phyloP scores from a whole-genome alignment of 2,113 vertebrate genomes.

The Microtus ochrogaster region DNA sequence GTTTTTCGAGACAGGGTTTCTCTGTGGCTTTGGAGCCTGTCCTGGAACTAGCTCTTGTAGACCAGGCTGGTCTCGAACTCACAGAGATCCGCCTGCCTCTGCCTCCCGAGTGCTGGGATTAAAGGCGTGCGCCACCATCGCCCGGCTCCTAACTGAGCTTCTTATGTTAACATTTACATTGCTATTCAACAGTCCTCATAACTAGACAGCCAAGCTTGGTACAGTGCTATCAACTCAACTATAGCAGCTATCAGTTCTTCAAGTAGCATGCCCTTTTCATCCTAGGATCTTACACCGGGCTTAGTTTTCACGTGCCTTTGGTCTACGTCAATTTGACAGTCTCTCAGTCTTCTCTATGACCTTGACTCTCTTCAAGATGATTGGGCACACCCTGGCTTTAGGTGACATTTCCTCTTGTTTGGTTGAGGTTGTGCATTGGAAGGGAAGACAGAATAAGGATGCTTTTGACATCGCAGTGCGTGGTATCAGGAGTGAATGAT shows the following conservation, averaged over 20 bases:
- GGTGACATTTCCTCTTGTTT: not conserved
- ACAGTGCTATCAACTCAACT: not conserved
- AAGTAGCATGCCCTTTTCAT: not conserved
- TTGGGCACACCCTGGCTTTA: not conserved
- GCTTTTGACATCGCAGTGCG: not conserved
- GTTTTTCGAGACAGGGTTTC: no score
- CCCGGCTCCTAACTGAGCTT: not conserved
- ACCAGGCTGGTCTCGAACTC: no score
- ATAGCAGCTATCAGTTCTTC: not conserved
- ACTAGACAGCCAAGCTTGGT: not conserved
- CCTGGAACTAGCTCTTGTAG: no score
- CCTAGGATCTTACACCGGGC: not conserved
- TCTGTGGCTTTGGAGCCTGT: no score
- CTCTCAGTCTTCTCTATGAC: not conserved
- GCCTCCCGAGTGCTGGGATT: no score
- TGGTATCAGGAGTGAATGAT: accelerated
- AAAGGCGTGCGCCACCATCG: no score
- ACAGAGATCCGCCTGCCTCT: no score
- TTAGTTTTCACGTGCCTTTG: not conserved
- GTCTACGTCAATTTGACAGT: not conserved
- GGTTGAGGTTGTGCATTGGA: not conserved
- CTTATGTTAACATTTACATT: conserved; percentile 1
- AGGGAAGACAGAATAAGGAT: not conserved
- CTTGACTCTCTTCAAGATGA: not conserved
- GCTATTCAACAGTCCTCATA: conserved; percentile 13